phyloP scores from a whole-genome alignment of 2,888 invertebrate genomes.

The Eledone cirrhosa region DNA sequence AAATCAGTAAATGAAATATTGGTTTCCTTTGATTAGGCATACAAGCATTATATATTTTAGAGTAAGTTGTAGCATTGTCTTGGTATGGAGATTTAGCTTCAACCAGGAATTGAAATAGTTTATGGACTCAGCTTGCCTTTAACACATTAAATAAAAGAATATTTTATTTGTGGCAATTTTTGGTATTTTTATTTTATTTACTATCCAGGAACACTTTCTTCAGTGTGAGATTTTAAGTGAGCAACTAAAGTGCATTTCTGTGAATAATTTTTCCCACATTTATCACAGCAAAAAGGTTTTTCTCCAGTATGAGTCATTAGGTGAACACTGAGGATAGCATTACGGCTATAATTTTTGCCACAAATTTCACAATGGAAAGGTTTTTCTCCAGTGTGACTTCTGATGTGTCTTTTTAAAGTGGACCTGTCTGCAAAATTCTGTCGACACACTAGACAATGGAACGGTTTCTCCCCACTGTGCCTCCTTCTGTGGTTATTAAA shows the following conservation, averaged over 20 bases:
- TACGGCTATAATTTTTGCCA: background rate
- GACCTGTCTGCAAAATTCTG: background rate
- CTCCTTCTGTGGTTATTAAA: background rate
- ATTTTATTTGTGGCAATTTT: no score
- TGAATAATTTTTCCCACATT: background rate
- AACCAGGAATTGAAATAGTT: no score
- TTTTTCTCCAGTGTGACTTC: conserved; percentile 16
- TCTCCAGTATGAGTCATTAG: background rate
- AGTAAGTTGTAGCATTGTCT: no score
- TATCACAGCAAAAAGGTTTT: conserved; percentile 1
- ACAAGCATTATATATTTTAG: no score
- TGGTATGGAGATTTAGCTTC: no score
- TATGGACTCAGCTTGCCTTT: no score
- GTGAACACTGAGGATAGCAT: background rate
- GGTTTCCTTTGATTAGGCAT: no score
- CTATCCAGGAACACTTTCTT: background rate
- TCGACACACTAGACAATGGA: background rate
- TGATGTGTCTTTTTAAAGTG: background rate
- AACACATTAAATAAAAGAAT: no score
- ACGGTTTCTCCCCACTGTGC: background rate
- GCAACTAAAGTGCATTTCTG: background rate
- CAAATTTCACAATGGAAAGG: background rate
- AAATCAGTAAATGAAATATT: no score
- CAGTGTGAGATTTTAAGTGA: background rate
- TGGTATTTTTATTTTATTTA: no score